Conservation (phyloP, 2,888 invertebrate species). For the Synanthedon formicaeformis region DNA sequence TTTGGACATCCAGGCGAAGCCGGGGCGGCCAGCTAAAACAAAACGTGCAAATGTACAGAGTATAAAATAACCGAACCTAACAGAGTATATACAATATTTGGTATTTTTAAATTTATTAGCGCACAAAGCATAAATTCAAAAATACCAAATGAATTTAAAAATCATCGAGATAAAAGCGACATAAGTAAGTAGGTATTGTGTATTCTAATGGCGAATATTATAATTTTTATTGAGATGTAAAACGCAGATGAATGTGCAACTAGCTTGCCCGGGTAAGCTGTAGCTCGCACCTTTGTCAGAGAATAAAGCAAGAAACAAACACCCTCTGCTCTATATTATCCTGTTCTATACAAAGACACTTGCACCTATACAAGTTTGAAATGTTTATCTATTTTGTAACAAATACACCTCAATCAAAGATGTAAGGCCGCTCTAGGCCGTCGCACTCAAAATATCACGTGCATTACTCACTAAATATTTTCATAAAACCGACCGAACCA, state of each 20-base stretch:
- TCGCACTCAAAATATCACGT: conserved; percentile 68
- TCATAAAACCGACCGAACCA: conserved; percentile 67
- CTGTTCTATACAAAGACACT: conserved; percentile 12
- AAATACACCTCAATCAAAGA: conserved; percentile 56
- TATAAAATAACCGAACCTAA: too few species aligned
- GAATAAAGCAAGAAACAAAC: conserved; percentile 40
- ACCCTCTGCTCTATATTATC: conserved; percentile 20
- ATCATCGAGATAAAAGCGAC: too few species aligned
- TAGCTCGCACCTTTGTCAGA: conserved; percentile 20
- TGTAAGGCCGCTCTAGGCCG: conserved; percentile 61
- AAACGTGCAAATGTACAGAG: too few species aligned
- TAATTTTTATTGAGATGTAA: neutral
- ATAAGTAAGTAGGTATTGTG: too few species aligned
- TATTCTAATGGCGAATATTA: too few species aligned
- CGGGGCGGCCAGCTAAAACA: too few species aligned
- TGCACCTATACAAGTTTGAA: too few species aligned
- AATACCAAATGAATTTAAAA: too few species aligned
- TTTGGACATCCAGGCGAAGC: too few species aligned
- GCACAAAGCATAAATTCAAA: too few species aligned
- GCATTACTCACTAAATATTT: conserved; percentile 72
- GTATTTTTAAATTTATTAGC: too few species aligned
- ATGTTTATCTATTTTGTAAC: conserved; percentile 34
- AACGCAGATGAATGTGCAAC: conserved; percentile 35
- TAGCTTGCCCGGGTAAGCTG: conserved; percentile 20
- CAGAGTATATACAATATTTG: too few species aligned